phyloP scores from a whole-genome alignment of 2,797 vertebrate species.

The Enteromius trimaculatus region DNA sequence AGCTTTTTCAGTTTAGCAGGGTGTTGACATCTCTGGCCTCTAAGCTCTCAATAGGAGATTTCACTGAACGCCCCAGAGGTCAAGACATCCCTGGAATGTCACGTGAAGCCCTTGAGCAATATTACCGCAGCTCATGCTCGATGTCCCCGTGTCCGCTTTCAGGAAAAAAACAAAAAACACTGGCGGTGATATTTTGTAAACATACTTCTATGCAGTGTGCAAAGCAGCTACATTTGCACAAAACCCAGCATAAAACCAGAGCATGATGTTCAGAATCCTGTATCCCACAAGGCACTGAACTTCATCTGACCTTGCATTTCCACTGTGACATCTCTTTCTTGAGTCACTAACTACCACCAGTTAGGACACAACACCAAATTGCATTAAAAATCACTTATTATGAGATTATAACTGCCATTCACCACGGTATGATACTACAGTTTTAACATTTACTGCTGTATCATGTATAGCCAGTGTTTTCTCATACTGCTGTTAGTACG shows the following conservation, averaged over 20 bases:
- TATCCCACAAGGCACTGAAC: not conserved
- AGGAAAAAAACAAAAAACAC: not conserved
- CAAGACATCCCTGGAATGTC: conserved; percentile 48
- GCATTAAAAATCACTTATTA: not conserved
- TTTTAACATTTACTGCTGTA: not conserved
- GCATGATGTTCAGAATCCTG: not conserved
- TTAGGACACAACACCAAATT: not conserved
- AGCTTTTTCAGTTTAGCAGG: conserved; percentile 6
- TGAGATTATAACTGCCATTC: not conserved
- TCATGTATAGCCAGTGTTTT: not conserved
- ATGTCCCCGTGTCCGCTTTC: not conserved
- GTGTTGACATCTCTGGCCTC: conserved; percentile 5
- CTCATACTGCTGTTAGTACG: not conserved
- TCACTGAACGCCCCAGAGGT: not conserved
- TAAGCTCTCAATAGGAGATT: not conserved
- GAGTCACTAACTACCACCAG: not conserved
- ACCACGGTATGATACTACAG: not conserved
- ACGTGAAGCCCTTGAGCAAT: conserved; percentile 57
- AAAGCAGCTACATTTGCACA: not conserved
- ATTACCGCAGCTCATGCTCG: conserved; percentile 6
- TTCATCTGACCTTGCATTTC: not conserved
- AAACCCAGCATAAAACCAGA: not conserved
- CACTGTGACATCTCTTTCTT: not conserved
- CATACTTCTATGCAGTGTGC: not conserved
- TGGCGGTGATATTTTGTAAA: not conserved